A percentile compares a stretch with the other conserved stretches of the same genome.
These are phyloP conservation scores for Drosophila lowei DNA, from an alignment of 1,140 invertebrate species.

Conservation along the genomic window DNA sequence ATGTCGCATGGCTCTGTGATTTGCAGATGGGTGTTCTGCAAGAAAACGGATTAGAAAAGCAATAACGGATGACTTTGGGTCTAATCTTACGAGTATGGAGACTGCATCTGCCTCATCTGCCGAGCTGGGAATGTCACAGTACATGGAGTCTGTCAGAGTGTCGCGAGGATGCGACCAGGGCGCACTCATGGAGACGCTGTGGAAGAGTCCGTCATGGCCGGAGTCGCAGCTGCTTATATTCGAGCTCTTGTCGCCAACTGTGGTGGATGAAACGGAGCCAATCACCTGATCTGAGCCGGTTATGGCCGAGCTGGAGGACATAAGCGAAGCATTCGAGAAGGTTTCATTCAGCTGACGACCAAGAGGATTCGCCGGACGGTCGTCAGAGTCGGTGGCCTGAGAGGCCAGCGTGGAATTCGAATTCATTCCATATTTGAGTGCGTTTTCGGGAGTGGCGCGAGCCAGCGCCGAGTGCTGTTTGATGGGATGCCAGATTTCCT, in stretches of 20 bases:
- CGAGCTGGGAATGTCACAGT: constrained; percentile 72
- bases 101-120: constrained; percentile 60
- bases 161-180: constrained; percentile 46
- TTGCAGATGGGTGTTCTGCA: constrained; percentile 52
- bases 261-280: constrained; percentile 59
- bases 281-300: constrained; percentile 56
- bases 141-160: constrained; percentile 62
- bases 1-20: constrained; percentile 46
- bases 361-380: constrained; percentile 15
- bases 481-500: constrained; percentile 88
- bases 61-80: rapidly evolving
- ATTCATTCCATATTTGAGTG: constrained; percentile 57
- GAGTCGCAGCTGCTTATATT: constrained; percentile 75
- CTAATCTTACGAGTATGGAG: constrained; percentile 43
- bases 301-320: constrained; percentile 65
- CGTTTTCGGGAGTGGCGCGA: constrained; percentile 62
- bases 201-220: constrained; percentile 74
- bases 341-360: constrained; percentile 70
- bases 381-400: constrained; percentile 47
- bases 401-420: constrained; percentile 65
- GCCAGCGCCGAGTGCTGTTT: constrained; percentile 42
- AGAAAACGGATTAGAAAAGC: not conserved
- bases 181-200: constrained; percentile 70
- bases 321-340: constrained; percentile 66
- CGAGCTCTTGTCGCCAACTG: constrained; percentile 69